Evolutionary conservation across 2,113 vertebrate genomes (phyloP).

Genomic region (Chaetura pelagica): DNA sequence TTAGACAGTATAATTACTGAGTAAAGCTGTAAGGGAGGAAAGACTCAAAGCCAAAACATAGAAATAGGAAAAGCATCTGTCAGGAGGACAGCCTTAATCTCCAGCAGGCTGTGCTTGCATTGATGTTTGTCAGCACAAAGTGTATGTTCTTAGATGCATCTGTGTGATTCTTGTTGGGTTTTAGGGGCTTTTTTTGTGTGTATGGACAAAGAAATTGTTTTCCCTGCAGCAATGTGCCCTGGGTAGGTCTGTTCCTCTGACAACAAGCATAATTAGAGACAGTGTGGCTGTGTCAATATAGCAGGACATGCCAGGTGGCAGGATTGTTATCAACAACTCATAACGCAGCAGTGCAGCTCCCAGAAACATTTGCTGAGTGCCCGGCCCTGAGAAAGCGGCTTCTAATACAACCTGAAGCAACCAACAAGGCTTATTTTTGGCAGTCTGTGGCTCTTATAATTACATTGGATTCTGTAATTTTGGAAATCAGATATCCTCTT

Average conservation of each 20-base stretch:
- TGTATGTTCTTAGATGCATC: not conserved
- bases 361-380: not conserved
- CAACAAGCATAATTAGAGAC: not conserved
- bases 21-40: not conserved
- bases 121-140: fast-evolving
- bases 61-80: not conserved
- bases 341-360: not conserved
- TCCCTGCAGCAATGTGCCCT: not conserved
- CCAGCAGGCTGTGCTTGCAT: not conserved
- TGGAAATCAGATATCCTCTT: not conserved
- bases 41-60: not conserved
- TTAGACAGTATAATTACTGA: not conserved
- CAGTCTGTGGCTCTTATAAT: not conserved
- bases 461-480: not conserved
- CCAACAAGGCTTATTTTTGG: not conserved
- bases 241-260: not conserved
- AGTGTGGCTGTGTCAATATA: not conserved
- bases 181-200: not conserved
- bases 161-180: not conserved
- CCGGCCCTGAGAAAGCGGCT: not conserved
- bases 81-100: not conserved
- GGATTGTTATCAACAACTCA: not conserved
- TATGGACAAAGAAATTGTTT: not conserved
- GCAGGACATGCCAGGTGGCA: not conserved
- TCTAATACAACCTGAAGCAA: not conserved